Base-by-base conservation (phyloP, 2,113 vertebrate species). In the Rhodinocichla rosea region DNA sequence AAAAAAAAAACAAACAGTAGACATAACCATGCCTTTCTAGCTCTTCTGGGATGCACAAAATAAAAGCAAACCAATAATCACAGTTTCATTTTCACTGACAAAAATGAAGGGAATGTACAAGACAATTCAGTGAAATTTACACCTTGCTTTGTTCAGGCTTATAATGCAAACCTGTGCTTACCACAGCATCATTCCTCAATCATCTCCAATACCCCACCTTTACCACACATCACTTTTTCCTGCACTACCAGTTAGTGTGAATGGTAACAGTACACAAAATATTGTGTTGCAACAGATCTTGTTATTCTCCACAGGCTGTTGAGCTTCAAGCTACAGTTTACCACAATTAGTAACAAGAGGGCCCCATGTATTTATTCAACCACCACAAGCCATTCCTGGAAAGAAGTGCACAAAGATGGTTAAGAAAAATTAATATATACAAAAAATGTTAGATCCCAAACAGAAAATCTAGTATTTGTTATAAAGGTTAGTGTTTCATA, bases 381-480 rank as follows among this genome's bases (percentile, higher is more conserved):
- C 90, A 95, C 87, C 90, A 96, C 88, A 98, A 97, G 94, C 92
- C 93, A 97, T 96, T 97, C 85, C 93, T 32, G 35, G 94, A 96
- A 92, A 90, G 30, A 95, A 97, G 97, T 87, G 30, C 57, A 90
- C 10, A 71, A 87, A 97, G 90, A 90, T 39, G 64, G 59, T 96
- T 96, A 97, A 84, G 49, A 89, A 94, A 76, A 83, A 45, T 68
- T 92, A 80, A 89, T 35, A 69, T n/a, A 94, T 35, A 94, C 4
- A 73, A 65, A 73, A 91, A 59, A 81, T 60, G 62, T 94, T 93
- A 97, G 92, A 94, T 65, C 80, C 82, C 84, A 86, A 89, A 32
- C 55, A 94, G 91, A 96, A 97, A 88, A 75, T 69, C 73, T 87
- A 85, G 71, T 75, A 65, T 88, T 94, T 80, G 81, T 68, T 97